phyloP scores from a whole-genome alignment of 1,140 invertebrate genomes.

The Aradophagus sp. region DNA sequence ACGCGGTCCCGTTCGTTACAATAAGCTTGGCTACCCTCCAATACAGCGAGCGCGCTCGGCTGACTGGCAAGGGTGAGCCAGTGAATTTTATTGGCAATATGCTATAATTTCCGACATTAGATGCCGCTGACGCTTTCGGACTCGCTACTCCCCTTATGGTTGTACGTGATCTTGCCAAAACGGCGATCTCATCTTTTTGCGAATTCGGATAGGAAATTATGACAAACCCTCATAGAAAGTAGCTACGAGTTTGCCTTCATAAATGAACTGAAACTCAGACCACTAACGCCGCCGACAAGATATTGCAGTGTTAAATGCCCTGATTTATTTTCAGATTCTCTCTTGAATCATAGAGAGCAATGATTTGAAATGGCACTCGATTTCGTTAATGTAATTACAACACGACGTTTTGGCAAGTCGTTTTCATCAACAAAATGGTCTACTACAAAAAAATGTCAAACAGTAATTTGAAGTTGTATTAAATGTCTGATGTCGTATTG shows the following conservation, averaged over 20 bases:
- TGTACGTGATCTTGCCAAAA: conserved; percentile 69
- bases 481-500: too few species aligned
- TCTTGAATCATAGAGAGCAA: conserved; percentile 7
- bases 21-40: conserved; percentile 66
- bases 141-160: conserved; percentile 71
- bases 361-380: conserved; percentile 44
- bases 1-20: conserved; percentile 70
- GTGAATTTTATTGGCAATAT: conserved; percentile 76
- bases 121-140: conserved; percentile 74
- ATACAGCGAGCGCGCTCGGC: conserved; percentile 63
- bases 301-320: conserved; percentile 30
- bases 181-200: conserved; percentile 61
- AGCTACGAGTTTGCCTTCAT: conserved; percentile 38
- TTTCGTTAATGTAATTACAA: too few species aligned
- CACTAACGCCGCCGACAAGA: conserved; percentile 36
- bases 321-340: conserved; percentile 35
- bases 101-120: conserved; percentile 76
- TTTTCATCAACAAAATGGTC: too few species aligned
- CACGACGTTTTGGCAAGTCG: too few species aligned
- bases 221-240: conserved; percentile 61
- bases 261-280: conserved; percentile 42
- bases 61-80: conserved; percentile 64
- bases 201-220: conserved; percentile 74
- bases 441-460: too few species aligned
- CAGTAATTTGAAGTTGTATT: too few species aligned